phyloP scores from a whole-genome alignment of 2,113 vertebrate genomes.

The Halcyon senegalensis region DNA sequence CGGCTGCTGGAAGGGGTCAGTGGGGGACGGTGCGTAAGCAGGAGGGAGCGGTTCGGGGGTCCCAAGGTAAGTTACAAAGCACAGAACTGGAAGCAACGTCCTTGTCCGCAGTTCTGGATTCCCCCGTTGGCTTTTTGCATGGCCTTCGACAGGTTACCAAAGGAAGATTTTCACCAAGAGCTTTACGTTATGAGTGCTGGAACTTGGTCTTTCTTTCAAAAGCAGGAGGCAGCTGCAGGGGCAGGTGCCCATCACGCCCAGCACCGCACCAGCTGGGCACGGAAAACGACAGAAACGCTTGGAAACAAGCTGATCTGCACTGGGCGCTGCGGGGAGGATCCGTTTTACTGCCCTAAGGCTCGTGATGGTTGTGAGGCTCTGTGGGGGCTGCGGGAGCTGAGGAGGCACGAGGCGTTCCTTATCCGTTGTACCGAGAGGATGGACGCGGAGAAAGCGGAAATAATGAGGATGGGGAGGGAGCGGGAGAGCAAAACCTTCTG shows the following conservation, averaged over 20 bases:
- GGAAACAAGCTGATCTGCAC: not conserved
- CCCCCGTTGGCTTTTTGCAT: not conserved
- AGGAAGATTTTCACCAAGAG: not conserved
- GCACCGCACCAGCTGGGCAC: not conserved
- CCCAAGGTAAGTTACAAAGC: slow-evolving; percentile 11
- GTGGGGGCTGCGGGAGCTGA: slow-evolving; percentile 14
- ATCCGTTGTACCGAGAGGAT: slow-evolving; percentile 18
- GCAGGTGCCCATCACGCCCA: not conserved
- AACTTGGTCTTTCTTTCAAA: not conserved
- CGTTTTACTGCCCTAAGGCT: not conserved
- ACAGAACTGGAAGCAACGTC: not conserved
- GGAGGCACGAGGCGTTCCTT: not conserved
- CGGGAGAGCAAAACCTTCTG: not conserved
- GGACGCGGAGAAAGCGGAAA: not conserved
- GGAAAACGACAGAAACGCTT: not conserved
- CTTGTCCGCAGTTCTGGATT: not conserved
- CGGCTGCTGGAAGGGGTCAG: not conserved
- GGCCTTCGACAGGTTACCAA: not conserved
- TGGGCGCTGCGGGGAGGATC: not conserved
- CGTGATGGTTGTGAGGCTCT: slow-evolving; percentile 3
- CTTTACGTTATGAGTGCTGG: slow-evolving; percentile 10
- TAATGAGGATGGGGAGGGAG: not conserved
- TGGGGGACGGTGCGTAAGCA: not conserved
- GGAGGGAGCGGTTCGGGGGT: not conserved
- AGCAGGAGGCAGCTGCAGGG: not conserved